Base-by-base conservation (phyloP, 23 tunicate genomes). In the Aplidium turbinatum region DNA sequence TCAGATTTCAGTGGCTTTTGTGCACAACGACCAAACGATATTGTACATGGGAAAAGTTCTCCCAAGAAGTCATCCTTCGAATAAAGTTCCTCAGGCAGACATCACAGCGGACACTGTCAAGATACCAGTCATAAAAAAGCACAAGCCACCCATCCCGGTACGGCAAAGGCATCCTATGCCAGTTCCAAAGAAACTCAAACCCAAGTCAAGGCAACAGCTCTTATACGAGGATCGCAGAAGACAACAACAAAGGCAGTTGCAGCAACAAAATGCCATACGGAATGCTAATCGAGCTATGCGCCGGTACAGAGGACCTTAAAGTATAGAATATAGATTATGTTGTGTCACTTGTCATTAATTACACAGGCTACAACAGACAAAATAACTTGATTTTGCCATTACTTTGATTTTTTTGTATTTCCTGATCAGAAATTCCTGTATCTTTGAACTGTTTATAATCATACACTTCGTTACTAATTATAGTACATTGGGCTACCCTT, bases 1-100 rank as follows among this genome's bases (percentile, higher is more conserved):
- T 62, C 42, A 78, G 35, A 84, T 91, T 91, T 38, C 82, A 2
- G 86, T 91, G 0, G 25, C 82, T n/a, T 91, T 91, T 57, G 70
- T 91, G 4, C 76, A 74, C 64, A 80, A 82, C 20, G 79, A 91
- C 33, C 54, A 79, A 50, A 32, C 64, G 1, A 53, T 81, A 2
- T 26, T 81, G 16, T 81, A 81, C 73, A 32, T 40, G 1, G 67
- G 63, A 1, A 48, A 29, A 3, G 48, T 81, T 48, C 31, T 71
- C 1, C 87, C 87, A 1, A 33, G 87, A 62, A 72, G 73, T 45
- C 77, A 81, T 47, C 73, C 78, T 1, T 39, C 54, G 36, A 81
- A 81, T 50, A 16, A 50, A 21, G 30, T 25, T 6, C 73, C 78
- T 6, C 65, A 70, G 13, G 35, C 4, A 2, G 76, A 66, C 55